Conservation (phyloP, 2,113 vertebrate genomes). For the Acrocephalus arundinaceus region DNA sequence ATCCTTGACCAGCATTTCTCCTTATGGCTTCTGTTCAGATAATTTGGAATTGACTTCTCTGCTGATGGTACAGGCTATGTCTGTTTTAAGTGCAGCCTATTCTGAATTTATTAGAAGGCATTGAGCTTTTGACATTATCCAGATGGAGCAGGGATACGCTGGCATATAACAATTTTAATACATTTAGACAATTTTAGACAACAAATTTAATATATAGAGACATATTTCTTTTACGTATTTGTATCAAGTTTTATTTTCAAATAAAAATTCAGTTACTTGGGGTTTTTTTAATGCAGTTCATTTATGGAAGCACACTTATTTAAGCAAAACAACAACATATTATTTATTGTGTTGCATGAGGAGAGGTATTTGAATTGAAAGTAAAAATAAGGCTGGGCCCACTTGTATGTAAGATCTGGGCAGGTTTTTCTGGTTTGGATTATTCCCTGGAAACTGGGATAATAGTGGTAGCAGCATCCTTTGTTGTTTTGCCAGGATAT, state of each 20-base stretch:
- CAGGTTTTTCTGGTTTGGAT: background rate
- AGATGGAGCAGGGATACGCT: background rate
- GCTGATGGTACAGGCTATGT: background rate
- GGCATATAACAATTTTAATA: background rate
- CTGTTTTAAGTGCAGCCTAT: background rate
- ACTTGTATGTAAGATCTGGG: background rate
- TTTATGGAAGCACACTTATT: background rate
- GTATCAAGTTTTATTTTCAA: background rate
- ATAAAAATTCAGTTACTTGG: background rate
- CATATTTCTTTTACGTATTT: background rate
- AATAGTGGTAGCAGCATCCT: background rate
- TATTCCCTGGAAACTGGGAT: background rate
- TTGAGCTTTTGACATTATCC: background rate
- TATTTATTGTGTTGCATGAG: background rate
- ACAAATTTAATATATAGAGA: background rate
- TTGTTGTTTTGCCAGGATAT: background rate
- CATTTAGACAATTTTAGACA: background rate
- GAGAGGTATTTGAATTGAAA: background rate
- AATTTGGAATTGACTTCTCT: background rate
- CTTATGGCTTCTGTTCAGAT: background rate
- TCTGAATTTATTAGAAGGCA: background rate
- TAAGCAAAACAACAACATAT: background rate
- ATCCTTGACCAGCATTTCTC: background rate
- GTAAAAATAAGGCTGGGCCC: background rate
- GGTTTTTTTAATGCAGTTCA: background rate